Base-by-base conservation (phyloP, 2,888 invertebrate species). In the Eupeodes latifasciatus region DNA sequence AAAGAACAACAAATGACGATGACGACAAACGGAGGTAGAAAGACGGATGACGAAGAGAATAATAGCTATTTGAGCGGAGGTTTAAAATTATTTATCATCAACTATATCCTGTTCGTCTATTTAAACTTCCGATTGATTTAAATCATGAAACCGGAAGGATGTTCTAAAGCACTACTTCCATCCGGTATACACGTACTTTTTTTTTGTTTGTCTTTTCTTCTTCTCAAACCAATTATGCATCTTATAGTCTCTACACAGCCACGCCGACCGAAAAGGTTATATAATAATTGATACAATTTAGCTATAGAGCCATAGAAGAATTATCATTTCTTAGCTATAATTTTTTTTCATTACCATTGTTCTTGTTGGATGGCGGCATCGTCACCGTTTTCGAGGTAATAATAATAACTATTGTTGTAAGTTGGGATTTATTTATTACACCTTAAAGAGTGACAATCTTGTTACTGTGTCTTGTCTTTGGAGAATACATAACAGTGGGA, bases 201-300 rank as follows among this genome's bases (percentile, higher is more conserved):
- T 71, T 19, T 40, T 53, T 71, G 19, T 53, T 55, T 55, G 27
- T 66, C 3, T 27, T 34, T 10, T 61, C 19, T 78, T 69, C 47
- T 87, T 84, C 87, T 67, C 84, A 87, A 69, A 80, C 84, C 77
- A 87, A 87, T 84, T 87, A 87, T n/a, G 9, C 12, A 34, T 12
- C 59, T 59, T 2, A 27, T n/a, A 36, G 59, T 14, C 4, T 59
- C 34, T n/a, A 7, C 47, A 9, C 40, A 5, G 40, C 40, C 40
- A 40, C 40, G 40, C 40, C 27, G 47, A 36, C 59, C n/a, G 4
- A 59, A 80, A 61, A 80, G 80, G 72, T 82, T 71, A 72, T 19
- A 59, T 87, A 87, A 87, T 84, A 87, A 87, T 84, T 74, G 84
- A 69, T 71, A 66, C 79, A 64, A 75, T 86, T 79, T 83, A 49